These are phyloP conservation scores for Kradibia gibbosae DNA, from an alignment of 1,140 invertebrate species.

Conservation along the genomic window DNA sequence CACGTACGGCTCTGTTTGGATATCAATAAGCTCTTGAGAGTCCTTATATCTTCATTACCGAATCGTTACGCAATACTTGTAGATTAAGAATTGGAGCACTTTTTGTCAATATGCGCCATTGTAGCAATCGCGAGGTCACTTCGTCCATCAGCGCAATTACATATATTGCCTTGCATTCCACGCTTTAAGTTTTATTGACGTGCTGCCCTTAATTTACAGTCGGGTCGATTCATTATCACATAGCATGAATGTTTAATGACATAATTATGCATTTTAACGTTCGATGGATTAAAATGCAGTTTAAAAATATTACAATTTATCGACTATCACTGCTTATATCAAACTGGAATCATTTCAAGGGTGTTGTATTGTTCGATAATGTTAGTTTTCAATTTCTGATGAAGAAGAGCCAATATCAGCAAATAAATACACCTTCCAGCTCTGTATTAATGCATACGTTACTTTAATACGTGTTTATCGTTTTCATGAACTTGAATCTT, in stretches of 20 bases:
- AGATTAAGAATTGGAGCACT: not conserved
- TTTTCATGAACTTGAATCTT: too few relatives aligned
- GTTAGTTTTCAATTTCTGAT: too few relatives aligned
- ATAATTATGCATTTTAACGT: conserved; percentile 19
- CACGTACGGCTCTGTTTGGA: not conserved
- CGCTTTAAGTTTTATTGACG: not conserved
- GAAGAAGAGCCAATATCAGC: too few relatives aligned
- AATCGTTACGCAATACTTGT: not conserved
- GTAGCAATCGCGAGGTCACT: not conserved
- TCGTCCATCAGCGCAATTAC: not conserved
- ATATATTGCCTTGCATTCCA: not conserved
- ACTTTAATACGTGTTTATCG: too few relatives aligned
- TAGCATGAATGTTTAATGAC: conserved; percentile 25
- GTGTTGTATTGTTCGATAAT: too few relatives aligned
- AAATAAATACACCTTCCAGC: too few relatives aligned
- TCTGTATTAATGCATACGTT: too few relatives aligned
- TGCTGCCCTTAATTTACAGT: not conserved
- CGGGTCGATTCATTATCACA: conserved; percentile 10
- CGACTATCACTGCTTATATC: not conserved
- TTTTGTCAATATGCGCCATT: conserved; percentile 26
- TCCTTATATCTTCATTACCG: not conserved
- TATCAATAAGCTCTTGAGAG: not conserved
- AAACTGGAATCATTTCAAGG: not conserved
- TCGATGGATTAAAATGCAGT: not conserved
- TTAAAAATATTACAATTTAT: not conserved